Base-by-base conservation (phyloP, 1,140 invertebrate genomes). In the Ganaspis sp. region DNA sequence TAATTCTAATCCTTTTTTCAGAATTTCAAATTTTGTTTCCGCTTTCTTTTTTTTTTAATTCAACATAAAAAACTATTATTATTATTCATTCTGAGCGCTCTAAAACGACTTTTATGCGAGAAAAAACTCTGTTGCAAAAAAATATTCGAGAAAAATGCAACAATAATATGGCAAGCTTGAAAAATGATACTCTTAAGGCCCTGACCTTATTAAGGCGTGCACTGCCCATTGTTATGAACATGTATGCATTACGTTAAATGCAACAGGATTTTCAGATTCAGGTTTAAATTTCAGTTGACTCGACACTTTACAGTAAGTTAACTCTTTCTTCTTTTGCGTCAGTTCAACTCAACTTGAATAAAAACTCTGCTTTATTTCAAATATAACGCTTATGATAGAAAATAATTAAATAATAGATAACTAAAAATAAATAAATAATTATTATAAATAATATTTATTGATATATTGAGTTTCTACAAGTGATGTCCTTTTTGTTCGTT, bases 221-320 rank as follows among this genome's bases (percentile, higher is more conserved):
- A 64, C 21, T 26, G 21, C 54, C 23, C 54, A 64, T 64, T 64
- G 54, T 64, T 64, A 26, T 64, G 54, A 23, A 29, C 23, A 9
- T 64, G 54, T 4, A 64, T 64, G 21, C 21, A n/a, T 15, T 45
- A 45, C 42, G 12, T 45, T 45, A 64, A 64, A 64, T 64, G 54
- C 54, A 64, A 64, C 54, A 15, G 29, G 54, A 64, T 64, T 64
- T 64, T 26, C 54, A 64, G 54, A 64, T 64, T 64, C 54, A 64
- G 54, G 54, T 64, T 64, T 64, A 29, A 29, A 64, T 64, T 64
- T 64, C 54, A 64, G 54, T 64, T 23, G 54, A 64, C 54, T 64
- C 54, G 8, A 26, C 54, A 64, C 54, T 64, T 64, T 45, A 45
- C 42, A 15, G 42, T 45, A 45, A 45, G 42, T 45, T 45, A 29